Conservation (phyloP, 2,797 vertebrate genomes). For the Limnodromus scolopaceus region DNA sequence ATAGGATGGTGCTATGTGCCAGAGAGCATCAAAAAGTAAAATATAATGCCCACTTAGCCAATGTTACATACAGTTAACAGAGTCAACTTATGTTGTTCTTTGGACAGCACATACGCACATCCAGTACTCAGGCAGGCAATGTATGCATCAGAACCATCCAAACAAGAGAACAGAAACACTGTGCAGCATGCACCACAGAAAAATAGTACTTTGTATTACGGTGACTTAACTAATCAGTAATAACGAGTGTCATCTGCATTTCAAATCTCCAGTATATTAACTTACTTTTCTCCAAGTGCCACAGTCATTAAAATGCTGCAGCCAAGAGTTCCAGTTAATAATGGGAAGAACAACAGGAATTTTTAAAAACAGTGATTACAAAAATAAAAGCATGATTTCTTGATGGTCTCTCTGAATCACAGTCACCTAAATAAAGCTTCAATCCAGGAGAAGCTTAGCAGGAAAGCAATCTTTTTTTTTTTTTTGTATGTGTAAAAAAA, state of each 20-base stretch:
- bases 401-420: slow-evolving; percentile 44
- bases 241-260: not conserved
- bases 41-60: not conserved
- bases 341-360: not conserved
- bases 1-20: not conserved
- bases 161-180: not conserved
- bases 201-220: not conserved
- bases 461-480: slow-evolving; percentile 58
- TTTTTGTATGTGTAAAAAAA: slow-evolving; percentile 66
- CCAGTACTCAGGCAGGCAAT: not conserved
- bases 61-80: not conserved
- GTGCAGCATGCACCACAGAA: not conserved
- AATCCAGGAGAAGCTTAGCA: slow-evolving; percentile 55
- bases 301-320: not conserved
- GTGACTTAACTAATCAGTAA: not conserved
- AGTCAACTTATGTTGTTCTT: not conserved
- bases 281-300: not conserved
- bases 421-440: slow-evolving; percentile 61
- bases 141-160: not conserved
- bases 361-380: not conserved
- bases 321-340: slow-evolving; percentile 20
- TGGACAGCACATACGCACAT: not conserved
- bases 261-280: not conserved
- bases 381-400: slow-evolving; percentile 39
- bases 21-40: not conserved